These are phyloP conservation scores for Drosophila orena DNA, from an alignment of 1,140 invertebrate genomes.

Conservation along the genomic window DNA sequence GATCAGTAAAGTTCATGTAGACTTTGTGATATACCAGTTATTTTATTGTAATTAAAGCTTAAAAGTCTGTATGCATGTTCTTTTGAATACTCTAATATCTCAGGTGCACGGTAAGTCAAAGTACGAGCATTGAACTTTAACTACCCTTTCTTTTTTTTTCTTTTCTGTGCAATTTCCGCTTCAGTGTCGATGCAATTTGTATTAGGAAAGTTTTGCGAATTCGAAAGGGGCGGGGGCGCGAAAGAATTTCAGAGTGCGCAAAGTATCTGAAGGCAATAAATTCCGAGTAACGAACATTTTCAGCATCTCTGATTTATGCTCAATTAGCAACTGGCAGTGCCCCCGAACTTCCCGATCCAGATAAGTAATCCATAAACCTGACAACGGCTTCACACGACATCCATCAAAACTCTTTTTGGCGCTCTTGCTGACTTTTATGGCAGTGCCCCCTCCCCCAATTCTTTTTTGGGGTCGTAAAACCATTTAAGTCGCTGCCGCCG, in stretches of 20 bases:
- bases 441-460: slow-evolving; percentile 28
- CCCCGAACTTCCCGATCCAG: slow-evolving; percentile 14
- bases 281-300: slow-evolving; percentile 59
- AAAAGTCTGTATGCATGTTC: no score
- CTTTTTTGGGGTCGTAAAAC: slow-evolving; percentile 55
- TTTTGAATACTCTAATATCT: no score
- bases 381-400: slow-evolving; percentile 56
- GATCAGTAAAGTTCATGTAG: background rate
- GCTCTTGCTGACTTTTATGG: slow-evolving; percentile 71
- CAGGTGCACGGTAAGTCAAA: background rate
- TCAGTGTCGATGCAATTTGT: slow-evolving; percentile 80
- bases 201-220: slow-evolving; percentile 66
- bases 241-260: slow-evolving; percentile 60
- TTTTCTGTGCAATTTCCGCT: slow-evolving; percentile 64
- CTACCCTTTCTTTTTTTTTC: slow-evolving; percentile 10
- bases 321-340: slow-evolving; percentile 62
- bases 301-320: slow-evolving; percentile 72
- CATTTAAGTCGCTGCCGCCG: slow-evolving; percentile 69
- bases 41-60: no score
- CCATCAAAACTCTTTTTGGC: slow-evolving; percentile 74
- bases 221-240: slow-evolving; percentile 16
- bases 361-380: slow-evolving; percentile 61
- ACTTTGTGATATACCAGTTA: no score
- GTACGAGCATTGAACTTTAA: background rate
- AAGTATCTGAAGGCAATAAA: slow-evolving; percentile 71